phyloP scores from a whole-genome alignment of 2,113 vertebrate genomes.

The Hyperopisus bebe region DNA sequence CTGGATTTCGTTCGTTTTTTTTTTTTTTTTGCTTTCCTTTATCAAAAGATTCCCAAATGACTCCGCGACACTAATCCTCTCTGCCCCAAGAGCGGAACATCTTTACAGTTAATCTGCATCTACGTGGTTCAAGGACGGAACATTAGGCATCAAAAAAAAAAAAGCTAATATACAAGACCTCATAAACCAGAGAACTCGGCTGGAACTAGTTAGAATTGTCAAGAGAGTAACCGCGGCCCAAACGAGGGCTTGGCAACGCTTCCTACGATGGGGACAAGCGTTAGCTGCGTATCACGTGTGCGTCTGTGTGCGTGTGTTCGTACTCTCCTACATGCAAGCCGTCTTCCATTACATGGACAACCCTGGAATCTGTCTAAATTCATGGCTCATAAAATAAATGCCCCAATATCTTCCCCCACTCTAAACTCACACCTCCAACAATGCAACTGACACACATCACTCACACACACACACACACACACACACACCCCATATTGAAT shows the following conservation, averaged over 20 bases:
- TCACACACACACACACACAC: neutral
- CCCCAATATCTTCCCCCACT: neutral
- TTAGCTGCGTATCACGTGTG: neutral
- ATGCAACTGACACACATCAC: neutral
- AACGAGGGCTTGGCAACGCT: neutral
- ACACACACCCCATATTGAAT: neutral
- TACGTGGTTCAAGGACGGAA: neutral
- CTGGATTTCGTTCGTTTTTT: neutral
- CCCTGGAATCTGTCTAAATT: neutral
- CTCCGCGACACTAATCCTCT: neutral
- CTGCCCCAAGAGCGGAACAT: neutral
- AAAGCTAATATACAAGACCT: neutral
- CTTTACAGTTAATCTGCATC: neutral
- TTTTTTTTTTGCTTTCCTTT: neutral
- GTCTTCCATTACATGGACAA: neutral
- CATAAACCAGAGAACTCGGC: neutral
- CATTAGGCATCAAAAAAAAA: neutral
- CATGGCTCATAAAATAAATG: conserved; percentile 10
- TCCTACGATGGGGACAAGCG: neutral
- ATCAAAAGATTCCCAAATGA: neutral
- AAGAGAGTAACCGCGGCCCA: neutral
- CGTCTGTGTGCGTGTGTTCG: neutral
- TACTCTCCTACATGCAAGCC: neutral
- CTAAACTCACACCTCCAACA: neutral
- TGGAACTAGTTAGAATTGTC: neutral